Conservation (phyloP, 2,113 vertebrate species). For the Scophthalmus maximus region DNA sequence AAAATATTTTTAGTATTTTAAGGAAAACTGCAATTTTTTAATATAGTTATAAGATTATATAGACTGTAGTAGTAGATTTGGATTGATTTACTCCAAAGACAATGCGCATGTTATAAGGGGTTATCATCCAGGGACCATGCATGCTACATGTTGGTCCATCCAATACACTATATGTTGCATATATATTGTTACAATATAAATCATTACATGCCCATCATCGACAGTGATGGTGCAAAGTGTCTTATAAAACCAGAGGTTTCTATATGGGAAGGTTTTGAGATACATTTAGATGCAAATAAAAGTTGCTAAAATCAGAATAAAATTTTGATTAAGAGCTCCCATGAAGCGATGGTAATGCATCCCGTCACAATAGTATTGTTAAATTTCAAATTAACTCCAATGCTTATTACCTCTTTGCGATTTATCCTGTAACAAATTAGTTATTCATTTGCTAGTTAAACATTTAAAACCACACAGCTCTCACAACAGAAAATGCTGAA, state of each 20-base stretch:
- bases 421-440: not conserved
- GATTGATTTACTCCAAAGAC: not conserved
- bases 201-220: slow-evolving; percentile 16
- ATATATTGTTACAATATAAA: not conserved
- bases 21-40: slow-evolving; percentile 9
- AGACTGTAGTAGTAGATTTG: not conserved
- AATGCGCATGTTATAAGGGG: slow-evolving; percentile 3
- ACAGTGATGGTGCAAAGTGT: slow-evolving; percentile 15
- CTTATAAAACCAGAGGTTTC: slow-evolving; percentile 6
- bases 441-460: not conserved
- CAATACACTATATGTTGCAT: not conserved
- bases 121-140: not conserved
- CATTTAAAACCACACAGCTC: not conserved
- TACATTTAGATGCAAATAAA: slow-evolving; percentile 9
- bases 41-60: slow-evolving; percentile 6
- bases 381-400: not conserved
- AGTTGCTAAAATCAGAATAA: not conserved
- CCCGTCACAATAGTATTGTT: not conserved
- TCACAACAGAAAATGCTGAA: not conserved
- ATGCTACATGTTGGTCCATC: slow-evolving; percentile 12
- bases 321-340: not conserved
- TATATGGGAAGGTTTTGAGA: slow-evolving; percentile 3
- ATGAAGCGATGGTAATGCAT: not conserved
- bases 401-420: not conserved
- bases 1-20: slow-evolving; percentile 41